These are phyloP conservation scores for Anadara kagoshimensis DNA, from an alignment of 1,140 invertebrate species.

Conservation along the genomic window DNA sequence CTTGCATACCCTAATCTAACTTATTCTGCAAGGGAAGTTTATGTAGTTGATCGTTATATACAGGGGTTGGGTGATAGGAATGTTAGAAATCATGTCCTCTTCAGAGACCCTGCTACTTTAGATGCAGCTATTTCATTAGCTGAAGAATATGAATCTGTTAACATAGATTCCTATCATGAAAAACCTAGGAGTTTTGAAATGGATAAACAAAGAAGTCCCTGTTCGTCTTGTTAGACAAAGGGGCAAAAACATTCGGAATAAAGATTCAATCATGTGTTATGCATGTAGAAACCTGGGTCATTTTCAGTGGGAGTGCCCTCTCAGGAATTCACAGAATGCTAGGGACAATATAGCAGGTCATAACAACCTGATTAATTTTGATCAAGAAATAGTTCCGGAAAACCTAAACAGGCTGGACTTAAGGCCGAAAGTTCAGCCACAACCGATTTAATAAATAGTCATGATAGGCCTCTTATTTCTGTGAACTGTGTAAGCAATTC, in stretches of 20 bases:
- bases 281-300: no score
- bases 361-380: neutral
- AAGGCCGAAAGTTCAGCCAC: neutral
- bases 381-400: neutral
- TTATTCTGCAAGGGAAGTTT: neutral
- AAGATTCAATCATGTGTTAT: no score
- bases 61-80: constrained; percentile 8
- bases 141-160: constrained; percentile 8
- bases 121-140: constrained; percentile 20
- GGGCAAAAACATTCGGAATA: no score
- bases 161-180: no score
- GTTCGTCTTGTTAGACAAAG: no score
- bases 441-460: neutral
- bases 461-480: neutral
- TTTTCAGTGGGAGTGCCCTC: no score
- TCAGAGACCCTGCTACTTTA: constrained; percentile 9
- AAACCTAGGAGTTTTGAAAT: no score
- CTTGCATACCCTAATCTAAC: constrained; percentile 15
- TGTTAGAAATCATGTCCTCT: constrained; percentile 11
- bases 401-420: neutral
- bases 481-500: neutral
- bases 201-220: no score
- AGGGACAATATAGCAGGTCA: no score
- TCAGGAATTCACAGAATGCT: no score
- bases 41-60: constrained; percentile 9